Evolutionary conservation across 2,797 vertebrate genomes (phyloP).

Genomic region (Sebastes wilsoni): DNA sequence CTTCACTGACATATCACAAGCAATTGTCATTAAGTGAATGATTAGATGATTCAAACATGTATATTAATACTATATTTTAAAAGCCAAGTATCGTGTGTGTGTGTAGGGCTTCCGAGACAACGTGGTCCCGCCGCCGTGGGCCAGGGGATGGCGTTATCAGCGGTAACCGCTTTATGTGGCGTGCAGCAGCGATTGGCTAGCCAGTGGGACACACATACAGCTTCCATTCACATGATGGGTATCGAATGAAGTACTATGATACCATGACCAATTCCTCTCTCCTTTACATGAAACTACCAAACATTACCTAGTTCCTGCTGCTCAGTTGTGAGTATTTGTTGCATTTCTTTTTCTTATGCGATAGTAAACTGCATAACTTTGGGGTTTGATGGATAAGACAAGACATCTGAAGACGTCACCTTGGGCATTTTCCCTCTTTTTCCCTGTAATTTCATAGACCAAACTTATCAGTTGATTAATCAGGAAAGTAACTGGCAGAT

Average conservation of each 20-base stretch:
- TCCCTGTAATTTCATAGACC: not conserved
- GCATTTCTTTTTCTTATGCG: not conserved
- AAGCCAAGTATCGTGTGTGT: no score
- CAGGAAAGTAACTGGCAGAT: not conserved
- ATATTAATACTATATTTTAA: not conserved
- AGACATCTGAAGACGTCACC: not conserved
- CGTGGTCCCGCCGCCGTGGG: no score
- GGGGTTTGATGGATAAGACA: not conserved
- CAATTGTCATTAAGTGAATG: not conserved
- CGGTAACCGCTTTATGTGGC: no score
- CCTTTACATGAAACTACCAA: no score
- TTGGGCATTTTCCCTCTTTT: not conserved
- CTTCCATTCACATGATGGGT: no score
- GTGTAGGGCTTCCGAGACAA: no score
- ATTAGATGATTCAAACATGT: not conserved
- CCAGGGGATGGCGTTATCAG: no score
- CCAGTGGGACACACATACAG: no score
- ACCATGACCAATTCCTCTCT: not conserved
- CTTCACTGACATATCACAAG: not conserved
- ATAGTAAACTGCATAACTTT: not conserved
- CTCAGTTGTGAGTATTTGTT: not conserved
- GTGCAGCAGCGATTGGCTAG: no score
- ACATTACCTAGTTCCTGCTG: not conserved
- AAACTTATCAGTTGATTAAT: not conserved
- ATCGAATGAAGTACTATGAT: no score